phyloP scores from a whole-genome alignment of 2,113 vertebrate genomes.

The Austrofundulus limnaeus region DNA sequence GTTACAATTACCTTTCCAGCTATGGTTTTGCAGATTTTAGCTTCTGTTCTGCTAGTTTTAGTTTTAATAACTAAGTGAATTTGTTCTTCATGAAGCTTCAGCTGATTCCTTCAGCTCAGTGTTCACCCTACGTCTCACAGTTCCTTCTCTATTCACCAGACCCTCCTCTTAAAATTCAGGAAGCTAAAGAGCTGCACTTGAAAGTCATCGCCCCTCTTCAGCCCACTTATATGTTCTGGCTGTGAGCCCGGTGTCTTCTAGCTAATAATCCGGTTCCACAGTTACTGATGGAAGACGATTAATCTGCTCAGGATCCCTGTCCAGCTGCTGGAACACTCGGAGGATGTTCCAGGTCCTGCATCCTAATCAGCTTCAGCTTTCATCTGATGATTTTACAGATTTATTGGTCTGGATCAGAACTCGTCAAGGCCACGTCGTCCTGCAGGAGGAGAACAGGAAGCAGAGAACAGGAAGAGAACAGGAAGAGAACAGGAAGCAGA shows the following conservation, averaged over 20 bases:
- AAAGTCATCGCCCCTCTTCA: conserved; percentile 42
- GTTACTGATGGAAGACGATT: conserved; percentile 30
- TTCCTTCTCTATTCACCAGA: too few relatives aligned
- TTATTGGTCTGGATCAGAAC: conserved; percentile 1
- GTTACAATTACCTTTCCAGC: too few relatives aligned
- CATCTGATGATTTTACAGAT: neutral
- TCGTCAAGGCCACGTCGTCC: neutral
- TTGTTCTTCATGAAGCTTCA: too few relatives aligned
- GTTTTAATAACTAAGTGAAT: too few relatives aligned
- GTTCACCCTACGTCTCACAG: neutral
- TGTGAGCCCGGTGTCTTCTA: conserved; percentile 28
- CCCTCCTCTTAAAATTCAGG: conserved; percentile 24
- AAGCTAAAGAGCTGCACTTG: conserved; percentile 32
- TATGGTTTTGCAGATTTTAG: too few relatives aligned
- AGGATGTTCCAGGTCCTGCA: neutral
- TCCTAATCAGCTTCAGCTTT: conserved; percentile 15
- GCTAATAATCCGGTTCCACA: conserved; percentile 32
- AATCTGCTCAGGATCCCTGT: conserved; percentile 21
- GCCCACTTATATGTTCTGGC: conserved; percentile 40
- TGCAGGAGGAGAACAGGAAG: neutral
- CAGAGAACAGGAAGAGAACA: too few relatives aligned
- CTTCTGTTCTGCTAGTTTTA: too few relatives aligned
- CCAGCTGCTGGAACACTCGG: conserved; percentile 10
- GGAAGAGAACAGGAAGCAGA: too few relatives aligned
- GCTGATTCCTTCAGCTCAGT: too few relatives aligned